phyloP scores from a whole-genome alignment of 2,113 vertebrate species.

The Parus major region DNA sequence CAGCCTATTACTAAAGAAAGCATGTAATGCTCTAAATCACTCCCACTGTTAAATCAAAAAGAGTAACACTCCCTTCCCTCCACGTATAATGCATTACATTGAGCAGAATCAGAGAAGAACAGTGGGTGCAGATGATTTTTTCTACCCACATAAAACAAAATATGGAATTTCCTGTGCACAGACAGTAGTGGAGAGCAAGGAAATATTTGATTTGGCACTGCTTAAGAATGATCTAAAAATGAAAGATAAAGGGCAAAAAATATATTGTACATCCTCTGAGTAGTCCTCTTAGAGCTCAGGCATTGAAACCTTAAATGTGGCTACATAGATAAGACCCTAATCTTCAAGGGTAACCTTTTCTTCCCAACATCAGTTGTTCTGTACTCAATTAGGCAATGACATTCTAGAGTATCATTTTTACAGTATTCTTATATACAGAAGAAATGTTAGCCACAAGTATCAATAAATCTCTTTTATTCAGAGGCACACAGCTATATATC shows the following conservation, averaged over 20 bases:
- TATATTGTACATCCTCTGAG: neutral
- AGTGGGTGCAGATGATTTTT: neutral
- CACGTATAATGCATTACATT: neutral
- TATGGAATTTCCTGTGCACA: neutral
- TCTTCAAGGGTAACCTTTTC: neutral
- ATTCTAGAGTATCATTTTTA: neutral
- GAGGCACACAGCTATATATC: neutral
- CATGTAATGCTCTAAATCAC: neutral
- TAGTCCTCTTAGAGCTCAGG: neutral
- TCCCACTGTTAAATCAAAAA: neutral
- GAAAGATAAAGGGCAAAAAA: neutral
- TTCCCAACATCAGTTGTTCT: neutral
- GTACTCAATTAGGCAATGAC: neutral
- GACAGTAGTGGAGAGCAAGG: neutral
- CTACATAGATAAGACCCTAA: neutral
- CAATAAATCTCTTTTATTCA: neutral
- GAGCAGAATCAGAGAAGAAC: neutral
- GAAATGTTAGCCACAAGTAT: neutral
- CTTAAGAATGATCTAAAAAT: neutral
- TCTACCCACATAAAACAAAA: neutral
- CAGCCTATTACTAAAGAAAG: neutral
- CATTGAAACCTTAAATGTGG: neutral
- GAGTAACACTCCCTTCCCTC: neutral
- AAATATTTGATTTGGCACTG: neutral
- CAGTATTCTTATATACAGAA: neutral